Evolutionary conservation across 2,797 vertebrate species (phyloP).

Genomic region (Hipposideros larvatus): DNA sequence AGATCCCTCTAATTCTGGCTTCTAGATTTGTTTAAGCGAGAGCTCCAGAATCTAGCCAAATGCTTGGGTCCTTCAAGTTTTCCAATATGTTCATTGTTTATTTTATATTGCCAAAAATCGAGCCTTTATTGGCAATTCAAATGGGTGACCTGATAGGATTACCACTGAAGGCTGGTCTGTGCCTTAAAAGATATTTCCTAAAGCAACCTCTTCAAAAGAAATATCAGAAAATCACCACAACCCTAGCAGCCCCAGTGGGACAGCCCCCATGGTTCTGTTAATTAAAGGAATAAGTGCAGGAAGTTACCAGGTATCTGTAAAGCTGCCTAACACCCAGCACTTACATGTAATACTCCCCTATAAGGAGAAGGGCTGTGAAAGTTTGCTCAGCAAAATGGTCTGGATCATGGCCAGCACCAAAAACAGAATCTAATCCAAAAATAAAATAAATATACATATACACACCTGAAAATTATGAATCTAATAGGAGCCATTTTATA

Average conservation of each 20-base stretch:
- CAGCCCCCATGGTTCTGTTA: background rate
- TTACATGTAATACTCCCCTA: background rate
- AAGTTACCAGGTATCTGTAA: constrained; percentile 32
- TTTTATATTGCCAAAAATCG: constrained; percentile 53
- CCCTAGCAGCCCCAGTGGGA: background rate
- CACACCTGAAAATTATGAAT: constrained; percentile 2
- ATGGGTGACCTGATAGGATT: background rate
- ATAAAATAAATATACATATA: background rate
- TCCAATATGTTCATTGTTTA: constrained; percentile 3
- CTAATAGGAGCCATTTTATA: constrained; percentile 4
- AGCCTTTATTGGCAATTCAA: constrained; percentile 41
- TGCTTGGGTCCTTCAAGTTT: constrained; percentile 37
- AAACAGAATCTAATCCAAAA: constrained; percentile 47
- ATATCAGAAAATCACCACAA: constrained; percentile 29
- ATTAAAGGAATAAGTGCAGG: constrained; percentile 49
- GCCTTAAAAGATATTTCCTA: constrained; percentile 29
- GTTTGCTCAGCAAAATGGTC: constrained; percentile 50
- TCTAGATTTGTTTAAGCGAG: constrained; percentile 2
- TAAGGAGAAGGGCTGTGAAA: constrained; percentile 33
- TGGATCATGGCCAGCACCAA: constrained; percentile 34
- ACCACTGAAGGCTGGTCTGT: constrained; percentile 1
- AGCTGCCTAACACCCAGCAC: background rate
- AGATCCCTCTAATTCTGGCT: background rate
- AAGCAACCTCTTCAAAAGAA: constrained; percentile 44
- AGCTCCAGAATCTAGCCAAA: constrained; percentile 44